Evolutionary conservation across 2,113 vertebrate genomes (phyloP), one percentile per base, ranked within the genome.

Genomic region (Cyanoramphus novaezelandiae): DNA sequence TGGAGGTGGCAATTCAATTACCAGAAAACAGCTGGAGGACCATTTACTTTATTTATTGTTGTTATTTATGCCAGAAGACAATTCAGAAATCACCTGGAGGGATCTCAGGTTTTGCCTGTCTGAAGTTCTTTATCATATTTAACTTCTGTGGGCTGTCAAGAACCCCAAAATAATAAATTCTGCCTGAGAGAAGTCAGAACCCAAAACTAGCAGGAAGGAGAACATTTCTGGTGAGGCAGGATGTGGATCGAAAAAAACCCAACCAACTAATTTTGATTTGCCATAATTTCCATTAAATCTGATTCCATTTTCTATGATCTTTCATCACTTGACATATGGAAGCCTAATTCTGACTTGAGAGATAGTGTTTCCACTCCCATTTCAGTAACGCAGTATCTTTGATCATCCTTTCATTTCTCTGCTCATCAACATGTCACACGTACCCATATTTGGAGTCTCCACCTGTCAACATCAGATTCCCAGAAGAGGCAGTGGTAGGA

Each of bases 321-420:
- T 96, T 94, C 64, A 94, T 86, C 84, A 41, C 70, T 77, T 95
- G 82, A 65, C 88, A 91, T 80, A 60, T 79, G 87, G 27, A 23
- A 97, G 62, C 75, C 46, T 95, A 92, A 95, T 96, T 96, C 91
- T 97, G 89, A 91, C 90, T 95, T 63, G 44, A 60, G 90, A 96
- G 93, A 63, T 92, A 63, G 74, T 68, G 65, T 95, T 96, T 95
- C 97, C 11, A 76, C 77, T 97, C 43, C 62, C 83, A 35, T 90
- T 95, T 75, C 85, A 92, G 79, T 57, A 86, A 81, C 87, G 44
- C 44, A 65, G 60, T 90, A 74, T 79, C 94, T 96, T 82, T 94
- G 93, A 91, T 95, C 96, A 82, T 67, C 63, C 59, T 95, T 90
- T 80, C 81, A 49, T 80, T 94, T 82, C 75, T 90, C 29, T 49